These are phyloP conservation scores for Acanthosepion lycidas DNA, from an alignment of 2,888 invertebrate genomes.

Conservation along the genomic window DNA sequence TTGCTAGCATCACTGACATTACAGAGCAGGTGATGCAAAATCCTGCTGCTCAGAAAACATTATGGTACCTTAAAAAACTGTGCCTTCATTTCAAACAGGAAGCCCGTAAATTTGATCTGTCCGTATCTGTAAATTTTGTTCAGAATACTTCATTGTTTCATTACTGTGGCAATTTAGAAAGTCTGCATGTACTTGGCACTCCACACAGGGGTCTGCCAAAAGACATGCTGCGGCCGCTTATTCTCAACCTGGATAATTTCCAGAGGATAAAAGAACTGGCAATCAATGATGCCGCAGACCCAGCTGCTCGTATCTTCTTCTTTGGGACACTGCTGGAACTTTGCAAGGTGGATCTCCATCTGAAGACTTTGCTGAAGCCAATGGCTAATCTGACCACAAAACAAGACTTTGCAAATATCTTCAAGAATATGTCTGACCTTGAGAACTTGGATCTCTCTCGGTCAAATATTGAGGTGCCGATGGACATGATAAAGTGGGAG, in stretches of 20 bases:
- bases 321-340: slow-evolving; percentile 70
- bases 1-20: slow-evolving; percentile 66
- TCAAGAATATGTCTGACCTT: slow-evolving; percentile 58
- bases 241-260: slow-evolving; percentile 64
- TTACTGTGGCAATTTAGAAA: slow-evolving; percentile 65
- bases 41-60: slow-evolving; percentile 60
- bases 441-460: slow-evolving; percentile 62
- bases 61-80: slow-evolving; percentile 62
- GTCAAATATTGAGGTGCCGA: slow-evolving; percentile 60
- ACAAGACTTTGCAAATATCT: slow-evolving; percentile 59
- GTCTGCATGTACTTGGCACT: slow-evolving; percentile 68
- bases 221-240: slow-evolving; percentile 68
- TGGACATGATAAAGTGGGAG: slow-evolving; percentile 54
- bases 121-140: slow-evolving; percentile 65
- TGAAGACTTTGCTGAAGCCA: slow-evolving; percentile 66
- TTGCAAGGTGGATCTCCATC: slow-evolving; percentile 61
- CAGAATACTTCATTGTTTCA: slow-evolving; percentile 68
- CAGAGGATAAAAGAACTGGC: slow-evolving; percentile 65
- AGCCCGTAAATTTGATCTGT: slow-evolving; percentile 56
- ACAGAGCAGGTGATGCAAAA: slow-evolving; percentile 65
- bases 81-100: slow-evolving; percentile 68
- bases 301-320: slow-evolving; percentile 71
- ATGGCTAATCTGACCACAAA: slow-evolving; percentile 63
- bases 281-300: slow-evolving; percentile 70
- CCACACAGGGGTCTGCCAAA: slow-evolving; percentile 68